Conservation (phyloP, 2,888 invertebrate species). For the Antitype chi region DNA sequence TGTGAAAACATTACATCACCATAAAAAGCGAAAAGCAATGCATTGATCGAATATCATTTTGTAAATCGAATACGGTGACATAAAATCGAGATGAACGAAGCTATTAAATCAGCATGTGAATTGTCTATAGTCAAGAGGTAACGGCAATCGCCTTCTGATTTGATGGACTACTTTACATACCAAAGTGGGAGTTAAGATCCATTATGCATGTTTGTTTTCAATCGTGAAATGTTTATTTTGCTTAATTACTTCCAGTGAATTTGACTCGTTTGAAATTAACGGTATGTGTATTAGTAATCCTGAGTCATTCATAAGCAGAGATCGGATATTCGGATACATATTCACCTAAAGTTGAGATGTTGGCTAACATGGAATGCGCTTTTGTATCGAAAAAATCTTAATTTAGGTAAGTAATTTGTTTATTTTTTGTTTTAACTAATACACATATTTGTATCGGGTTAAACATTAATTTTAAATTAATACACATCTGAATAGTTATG, state of each 20-base stretch:
- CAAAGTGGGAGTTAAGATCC: slow-evolving; percentile 44
- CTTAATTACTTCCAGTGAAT: slow-evolving; percentile 49
- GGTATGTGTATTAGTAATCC: slow-evolving; percentile 13
- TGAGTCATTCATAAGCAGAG: too few relatives aligned
- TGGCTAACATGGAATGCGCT: too few relatives aligned
- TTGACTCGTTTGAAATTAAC: slow-evolving; percentile 44
- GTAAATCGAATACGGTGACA: slow-evolving; percentile 53
- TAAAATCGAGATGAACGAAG: slow-evolving; percentile 47
- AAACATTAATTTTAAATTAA: too few relatives aligned
- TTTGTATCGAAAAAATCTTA: too few relatives aligned
- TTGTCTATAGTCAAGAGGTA: slow-evolving; percentile 41
- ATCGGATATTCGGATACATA: too few relatives aligned
- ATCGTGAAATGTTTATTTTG: slow-evolving; percentile 52
- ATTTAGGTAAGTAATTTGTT: too few relatives aligned
- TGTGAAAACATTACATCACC: slow-evolving; percentile 42
- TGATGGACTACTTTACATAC: slow-evolving; percentile 47
- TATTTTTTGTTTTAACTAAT: too few relatives aligned
- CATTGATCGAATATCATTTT: slow-evolving; percentile 44
- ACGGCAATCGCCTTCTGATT: slow-evolving; percentile 45
- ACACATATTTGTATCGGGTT: too few relatives aligned
- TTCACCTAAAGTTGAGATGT: too few relatives aligned
- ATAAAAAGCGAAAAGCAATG: slow-evolving; percentile 49
- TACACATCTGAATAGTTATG: too few relatives aligned
- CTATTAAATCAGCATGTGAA: slow-evolving; percentile 49
- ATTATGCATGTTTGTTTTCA: slow-evolving; percentile 57